Evolutionary conservation across 2,113 vertebrate genomes (phyloP).

Genomic region (Rostratula benghalensis): DNA sequence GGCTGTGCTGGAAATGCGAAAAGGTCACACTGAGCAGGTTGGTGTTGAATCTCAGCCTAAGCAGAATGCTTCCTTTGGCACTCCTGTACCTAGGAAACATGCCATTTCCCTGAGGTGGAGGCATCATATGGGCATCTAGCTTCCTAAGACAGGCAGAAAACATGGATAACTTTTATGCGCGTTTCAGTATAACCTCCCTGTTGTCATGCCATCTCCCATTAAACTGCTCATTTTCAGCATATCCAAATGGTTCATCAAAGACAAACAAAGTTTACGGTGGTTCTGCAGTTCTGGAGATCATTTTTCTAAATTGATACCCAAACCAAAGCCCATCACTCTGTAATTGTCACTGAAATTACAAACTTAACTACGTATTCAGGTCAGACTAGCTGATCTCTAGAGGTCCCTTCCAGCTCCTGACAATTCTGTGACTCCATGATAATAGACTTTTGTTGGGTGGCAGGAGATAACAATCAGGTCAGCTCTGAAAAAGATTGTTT

Average conservation of each 20-base stretch:
- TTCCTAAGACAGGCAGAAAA: background rate
- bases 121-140: background rate
- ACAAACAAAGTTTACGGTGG: background rate
- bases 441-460: background rate
- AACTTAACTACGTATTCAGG: background rate
- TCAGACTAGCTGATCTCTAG: background rate
- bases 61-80: background rate
- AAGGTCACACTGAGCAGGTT: slow-evolving; percentile 91
- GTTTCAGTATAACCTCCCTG: background rate
- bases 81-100: background rate
- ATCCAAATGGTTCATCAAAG: background rate
- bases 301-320: background rate
- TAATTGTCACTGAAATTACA: background rate
- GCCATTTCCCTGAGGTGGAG: background rate
- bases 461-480: background rate
- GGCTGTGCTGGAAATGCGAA: slow-evolving; percentile 91
- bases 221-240: background rate
- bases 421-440: no score
- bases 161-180: background rate
- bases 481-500: background rate
- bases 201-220: background rate
- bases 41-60: background rate
- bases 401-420: no score
- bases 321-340: background rate
- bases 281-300: background rate